phyloP scores from a whole-genome alignment of 1,140 invertebrate genomes.

The Cotesia chilonis region DNA sequence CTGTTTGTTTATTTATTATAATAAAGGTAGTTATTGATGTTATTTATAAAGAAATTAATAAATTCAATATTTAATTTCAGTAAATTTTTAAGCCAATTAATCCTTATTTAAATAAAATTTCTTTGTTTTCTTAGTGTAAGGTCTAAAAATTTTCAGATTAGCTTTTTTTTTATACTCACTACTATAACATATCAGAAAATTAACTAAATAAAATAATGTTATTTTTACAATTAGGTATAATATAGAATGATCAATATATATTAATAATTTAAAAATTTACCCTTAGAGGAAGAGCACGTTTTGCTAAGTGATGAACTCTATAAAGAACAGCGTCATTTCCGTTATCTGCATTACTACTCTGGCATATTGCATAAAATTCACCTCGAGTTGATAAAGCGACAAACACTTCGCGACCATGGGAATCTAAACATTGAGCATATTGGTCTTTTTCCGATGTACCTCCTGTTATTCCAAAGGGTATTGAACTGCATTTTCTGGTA shows the following conservation, averaged over 20 bases:
- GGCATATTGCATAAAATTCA: constrained; percentile 62
- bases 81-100: no score
- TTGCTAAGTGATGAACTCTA: constrained; percentile 60
- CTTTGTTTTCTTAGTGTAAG: no score
- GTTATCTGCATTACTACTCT: constrained; percentile 53
- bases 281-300: constrained; percentile 55
- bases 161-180: no score
- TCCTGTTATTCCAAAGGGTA: constrained; percentile 59
- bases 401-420: constrained; percentile 60
- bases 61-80: no score
- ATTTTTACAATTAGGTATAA: no score
- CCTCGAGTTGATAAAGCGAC: constrained; percentile 58
- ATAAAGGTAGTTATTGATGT: no score
- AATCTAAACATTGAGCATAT: constrained; percentile 64
- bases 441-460: constrained; percentile 60
- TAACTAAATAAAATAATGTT: no score
- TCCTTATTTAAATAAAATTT: no score
- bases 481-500: constrained; percentile 58
- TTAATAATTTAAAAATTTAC: constrained; percentile 42
- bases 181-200: no score
- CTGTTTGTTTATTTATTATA: no score
- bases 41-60: no score
- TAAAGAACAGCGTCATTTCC: constrained; percentile 58
- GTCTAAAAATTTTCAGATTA: no score
- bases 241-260: constrained; percentile 3